Base-by-base conservation (phyloP, 2,113 vertebrate genomes). In the Suricata suricatta region DNA sequence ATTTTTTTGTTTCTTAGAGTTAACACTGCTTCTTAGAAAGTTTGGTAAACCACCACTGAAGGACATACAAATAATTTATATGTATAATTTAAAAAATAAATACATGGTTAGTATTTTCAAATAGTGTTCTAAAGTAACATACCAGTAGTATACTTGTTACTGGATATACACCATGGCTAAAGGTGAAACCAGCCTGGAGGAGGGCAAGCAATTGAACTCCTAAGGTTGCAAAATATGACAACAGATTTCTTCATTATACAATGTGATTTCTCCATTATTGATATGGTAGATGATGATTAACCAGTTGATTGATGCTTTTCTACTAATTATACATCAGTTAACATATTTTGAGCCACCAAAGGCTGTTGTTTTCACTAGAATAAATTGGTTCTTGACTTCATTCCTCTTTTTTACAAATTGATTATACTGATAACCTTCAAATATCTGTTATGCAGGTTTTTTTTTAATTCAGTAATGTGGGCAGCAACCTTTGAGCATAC, bases 401-500 rank as follows among this genome's bases (percentile, higher is more conserved):
- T 77, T 96, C 89, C 15, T 88, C 68, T 92, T 87, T 60, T 93
- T 69, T 95, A 71, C 15, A 71, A 57, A 7, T 35, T 93, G 0
- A 3, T 95, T 86, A 50, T 91, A 47, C 88, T 95, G 29, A 54
- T 95, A 64, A 96, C 44, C 25, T 85, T 91, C 50, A 90, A 72
- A 57, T 86, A 69, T 8, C 86, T 91, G 44, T 64, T 76, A 77
- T 2, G 13, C 12, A 77, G 33, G 5, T 41, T 47, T 47, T 19
- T 93, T 76, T 93, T 93, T 80, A 77, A 33, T 94, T 54, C 41
- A 88, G 1, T 50, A 85, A 47, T 90, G n/a, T 80, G 31, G 41
- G 21, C 38, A 93, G 12, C 33, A 29, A 76, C 38, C 23, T 81
- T 64, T 92, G 44, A 93, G 25, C 17, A 31, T 86, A n/a, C 7